Percentiles rank a stretch among this genome's conserved stretches.
Conservation (phyloP, 2,113 vertebrate genomes). For the Hypocryptadius cinnamomeus region DNA sequence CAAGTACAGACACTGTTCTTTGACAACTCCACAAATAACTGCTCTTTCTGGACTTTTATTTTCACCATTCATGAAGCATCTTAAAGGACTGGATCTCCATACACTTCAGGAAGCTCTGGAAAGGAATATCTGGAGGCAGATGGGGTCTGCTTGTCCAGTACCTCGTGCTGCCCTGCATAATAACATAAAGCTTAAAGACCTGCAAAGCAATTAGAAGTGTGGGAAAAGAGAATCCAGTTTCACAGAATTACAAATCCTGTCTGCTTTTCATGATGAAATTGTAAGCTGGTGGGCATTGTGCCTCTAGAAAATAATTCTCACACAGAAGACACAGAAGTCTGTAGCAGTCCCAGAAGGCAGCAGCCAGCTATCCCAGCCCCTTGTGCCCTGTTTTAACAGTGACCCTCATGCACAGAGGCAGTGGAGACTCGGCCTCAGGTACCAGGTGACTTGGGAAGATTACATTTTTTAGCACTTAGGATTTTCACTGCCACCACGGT, state of each 20-base stretch:
- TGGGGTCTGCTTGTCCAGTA: background rate
- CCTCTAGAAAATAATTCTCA: background rate
- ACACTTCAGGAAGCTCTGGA: background rate
- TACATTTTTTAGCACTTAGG: background rate
- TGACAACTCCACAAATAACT: background rate
- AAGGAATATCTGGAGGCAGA: background rate
- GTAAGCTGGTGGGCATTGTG: background rate
- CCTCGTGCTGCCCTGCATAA: background rate
- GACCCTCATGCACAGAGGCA: background rate
- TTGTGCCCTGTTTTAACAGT: background rate
- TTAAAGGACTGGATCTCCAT: background rate
- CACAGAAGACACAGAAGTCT: background rate
- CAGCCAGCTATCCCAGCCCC: background rate
- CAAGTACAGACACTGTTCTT: background rate
- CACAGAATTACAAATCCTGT: background rate
- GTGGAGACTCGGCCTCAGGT: background rate
- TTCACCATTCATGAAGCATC: background rate
- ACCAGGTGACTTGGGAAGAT: background rate
- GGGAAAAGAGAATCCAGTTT: background rate
- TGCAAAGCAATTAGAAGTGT: background rate
- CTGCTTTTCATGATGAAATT: background rate
- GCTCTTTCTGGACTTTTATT: background rate
- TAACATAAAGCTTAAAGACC: background rate
- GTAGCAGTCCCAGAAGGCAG: background rate
- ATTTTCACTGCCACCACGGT: background rate